phyloP scores from a whole-genome alignment of 2,797 vertebrate genomes.

The Prionace glauca region DNA sequence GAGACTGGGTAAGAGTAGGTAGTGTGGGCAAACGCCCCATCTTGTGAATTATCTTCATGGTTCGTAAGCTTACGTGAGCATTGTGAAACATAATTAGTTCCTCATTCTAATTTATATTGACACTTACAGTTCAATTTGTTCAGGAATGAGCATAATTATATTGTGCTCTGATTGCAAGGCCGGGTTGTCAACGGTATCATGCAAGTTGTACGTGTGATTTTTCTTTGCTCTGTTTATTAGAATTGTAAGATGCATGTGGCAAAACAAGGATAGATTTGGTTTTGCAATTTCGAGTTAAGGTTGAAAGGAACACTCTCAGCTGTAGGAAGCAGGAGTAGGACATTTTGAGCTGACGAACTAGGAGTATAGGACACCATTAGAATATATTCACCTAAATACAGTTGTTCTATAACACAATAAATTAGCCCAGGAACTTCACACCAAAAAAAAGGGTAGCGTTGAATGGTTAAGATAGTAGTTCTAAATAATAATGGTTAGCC shows the following conservation, averaged over 20 bases:
- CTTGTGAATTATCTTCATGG: not conserved
- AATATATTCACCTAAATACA: not conserved
- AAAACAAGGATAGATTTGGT: not conserved
- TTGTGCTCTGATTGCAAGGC: not conserved
- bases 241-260: not conserved
- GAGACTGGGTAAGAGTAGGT: not conserved
- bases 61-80: not conserved
- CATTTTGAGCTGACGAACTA: not conserved
- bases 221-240: not conserved
- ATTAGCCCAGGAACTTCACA: not conserved
- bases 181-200: not conserved
- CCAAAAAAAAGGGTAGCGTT: not conserved
- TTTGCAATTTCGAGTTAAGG: not conserved
- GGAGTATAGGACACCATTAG: not conserved
- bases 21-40: not conserved
- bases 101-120: not conserved
- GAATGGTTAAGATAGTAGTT: not conserved
- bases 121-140: not conserved
- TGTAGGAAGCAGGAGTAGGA: not conserved
- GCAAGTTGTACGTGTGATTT: not conserved
- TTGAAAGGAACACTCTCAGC: not conserved
- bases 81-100: not conserved
- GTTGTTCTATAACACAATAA: not conserved
- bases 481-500: not conserved
- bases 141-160: not conserved